Evolutionary conservation across 30 jellyfish, hydroid and myxozoan genomes (phyloP), one percentile per base, ranked within the genome.

Genomic region (Hydra vulgaris): DNA sequence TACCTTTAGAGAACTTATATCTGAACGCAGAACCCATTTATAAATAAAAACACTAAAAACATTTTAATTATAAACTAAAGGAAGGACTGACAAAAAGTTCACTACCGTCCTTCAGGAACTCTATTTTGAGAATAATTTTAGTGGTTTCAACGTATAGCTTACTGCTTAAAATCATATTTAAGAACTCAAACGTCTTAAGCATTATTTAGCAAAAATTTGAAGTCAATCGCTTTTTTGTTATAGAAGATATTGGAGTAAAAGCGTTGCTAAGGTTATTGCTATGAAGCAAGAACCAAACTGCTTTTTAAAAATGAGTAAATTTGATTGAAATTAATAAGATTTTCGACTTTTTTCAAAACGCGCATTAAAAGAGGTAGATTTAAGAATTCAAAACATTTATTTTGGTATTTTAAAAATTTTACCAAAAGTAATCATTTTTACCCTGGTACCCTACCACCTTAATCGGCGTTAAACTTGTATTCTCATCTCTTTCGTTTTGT

Each of bases 241-340:
- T 40, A 40, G 61, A 12, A 40, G 61, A 40, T 40, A 68, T 68
- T 68, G 25, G 75, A 68, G 75, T 1, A 23, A 68, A 68, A 68
- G 75, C 27, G 75, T 68, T 68, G 27, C 75, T 68, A 68, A 68
- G 75, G 75, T 68, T 23, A 15, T 68, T 68, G 61, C 61, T 40
- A 40, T 40, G 61, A 40, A 40, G 61, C 61, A n/a, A n/a, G n/a
- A n/a, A n/a, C n/a, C n/a, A n/a, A n/a, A n/a, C n/a, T n/a, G n/a
- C n/a, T n/a, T n/a, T n/a, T n/a, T n/a, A n/a, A n/a, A n/a, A n/a
- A n/a, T n/a, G n/a, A n/a, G n/a, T n/a, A n/a, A n/a, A n/a, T n/a
- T n/a, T n/a, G n/a, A n/a, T n/a, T n/a, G n/a, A n/a, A n/a, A n/a
- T n/a, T n/a, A n/a, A n/a, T n/a, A n/a, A n/a, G n/a, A n/a, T n/a